phyloP scores from a whole-genome alignment of 1,140 invertebrate species.

The Drosophila rufa region DNA sequence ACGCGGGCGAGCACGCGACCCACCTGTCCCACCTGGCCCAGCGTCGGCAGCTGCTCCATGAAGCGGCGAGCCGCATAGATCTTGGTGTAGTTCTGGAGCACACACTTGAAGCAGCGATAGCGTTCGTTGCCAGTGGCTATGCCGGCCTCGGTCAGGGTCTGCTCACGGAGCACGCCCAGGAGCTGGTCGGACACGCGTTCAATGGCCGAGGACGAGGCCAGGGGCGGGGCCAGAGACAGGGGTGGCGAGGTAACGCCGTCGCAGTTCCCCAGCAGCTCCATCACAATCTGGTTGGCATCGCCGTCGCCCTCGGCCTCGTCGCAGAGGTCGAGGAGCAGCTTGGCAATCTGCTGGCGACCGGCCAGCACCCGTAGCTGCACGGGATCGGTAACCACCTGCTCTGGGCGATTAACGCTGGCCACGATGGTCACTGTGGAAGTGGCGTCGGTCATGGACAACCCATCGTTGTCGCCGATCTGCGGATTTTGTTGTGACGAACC shows the following conservation, averaged over 20 bases:
- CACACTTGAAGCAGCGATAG: slow-evolving; percentile 49
- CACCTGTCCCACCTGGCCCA: slow-evolving; percentile 4
- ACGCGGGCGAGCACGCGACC: slow-evolving; percentile 33
- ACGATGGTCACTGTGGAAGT: not conserved
- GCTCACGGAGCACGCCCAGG: slow-evolving; percentile 50
- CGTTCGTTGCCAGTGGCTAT: slow-evolving; percentile 59
- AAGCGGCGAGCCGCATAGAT: slow-evolving; percentile 59
- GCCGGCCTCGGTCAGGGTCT: slow-evolving; percentile 53
- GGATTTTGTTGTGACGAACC: not conserved
- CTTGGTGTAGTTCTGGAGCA: slow-evolving; percentile 63
- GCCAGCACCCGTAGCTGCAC: slow-evolving; percentile 25
- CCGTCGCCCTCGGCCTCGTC: slow-evolving; percentile 54
- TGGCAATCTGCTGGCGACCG: slow-evolving; percentile 46
- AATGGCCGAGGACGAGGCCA: slow-evolving; percentile 19
- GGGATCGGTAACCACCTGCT: not conserved
- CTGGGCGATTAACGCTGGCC: not conserved
- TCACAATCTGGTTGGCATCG: slow-evolving; percentile 61
- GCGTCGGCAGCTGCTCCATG: slow-evolving; percentile 54
- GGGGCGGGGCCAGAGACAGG: not conserved
- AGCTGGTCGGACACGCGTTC: slow-evolving; percentile 61
- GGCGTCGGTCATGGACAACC: not conserved
- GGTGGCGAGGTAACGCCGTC: not conserved
- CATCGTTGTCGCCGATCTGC: not conserved
- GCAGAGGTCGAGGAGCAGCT: slow-evolving; percentile 42
- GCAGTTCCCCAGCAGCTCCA: slow-evolving; percentile 45